phyloP scores from a whole-genome alignment of 2,888 invertebrate genomes.

The Syritta pipiens region DNA sequence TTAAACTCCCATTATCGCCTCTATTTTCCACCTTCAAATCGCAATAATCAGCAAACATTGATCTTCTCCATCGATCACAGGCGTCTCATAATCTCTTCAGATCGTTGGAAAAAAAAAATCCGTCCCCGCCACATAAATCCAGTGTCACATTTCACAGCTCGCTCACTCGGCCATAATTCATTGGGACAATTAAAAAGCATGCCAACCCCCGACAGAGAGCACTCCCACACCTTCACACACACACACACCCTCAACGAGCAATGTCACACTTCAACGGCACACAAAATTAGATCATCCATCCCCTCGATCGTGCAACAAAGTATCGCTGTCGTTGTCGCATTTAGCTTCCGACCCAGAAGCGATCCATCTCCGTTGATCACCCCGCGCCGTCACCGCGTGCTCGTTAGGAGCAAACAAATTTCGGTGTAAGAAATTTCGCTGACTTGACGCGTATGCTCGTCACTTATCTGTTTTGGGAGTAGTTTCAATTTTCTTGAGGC shows the following conservation, averaged over 20 bases:
- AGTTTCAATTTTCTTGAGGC: too few relatives aligned
- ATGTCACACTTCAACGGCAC: conserved; percentile 17
- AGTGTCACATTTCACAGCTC: background rate
- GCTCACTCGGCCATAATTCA: conserved; percentile 1
- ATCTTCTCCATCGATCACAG: too few relatives aligned
- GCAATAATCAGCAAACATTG: too few relatives aligned
- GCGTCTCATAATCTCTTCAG: too few relatives aligned
- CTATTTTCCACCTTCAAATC: too few relatives aligned
- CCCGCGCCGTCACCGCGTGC: too few relatives aligned
- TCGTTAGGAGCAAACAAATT: background rate
- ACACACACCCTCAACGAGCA: conserved; percentile 2
- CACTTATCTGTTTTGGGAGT: too few relatives aligned
- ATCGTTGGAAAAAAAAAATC: conserved; percentile 2
- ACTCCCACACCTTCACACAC: conserved; percentile 1
- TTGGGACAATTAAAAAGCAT: conserved; percentile 37
- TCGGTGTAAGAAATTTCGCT: conserved; percentile 22
- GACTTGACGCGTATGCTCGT: conserved; percentile 11
- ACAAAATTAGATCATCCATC: conserved; percentile 50
- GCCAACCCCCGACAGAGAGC: conserved; percentile 14
- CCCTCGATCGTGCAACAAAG: background rate
- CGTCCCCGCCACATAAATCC: background rate
- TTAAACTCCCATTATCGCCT: too few relatives aligned
- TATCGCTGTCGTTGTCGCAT: conserved; percentile 8
- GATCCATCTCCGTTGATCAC: conserved; percentile 1
- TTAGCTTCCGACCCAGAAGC: conserved; percentile 13